Evolutionary conservation across 2,888 invertebrate genomes (phyloP).

Genomic region (Blastobasis adustella): DNA sequence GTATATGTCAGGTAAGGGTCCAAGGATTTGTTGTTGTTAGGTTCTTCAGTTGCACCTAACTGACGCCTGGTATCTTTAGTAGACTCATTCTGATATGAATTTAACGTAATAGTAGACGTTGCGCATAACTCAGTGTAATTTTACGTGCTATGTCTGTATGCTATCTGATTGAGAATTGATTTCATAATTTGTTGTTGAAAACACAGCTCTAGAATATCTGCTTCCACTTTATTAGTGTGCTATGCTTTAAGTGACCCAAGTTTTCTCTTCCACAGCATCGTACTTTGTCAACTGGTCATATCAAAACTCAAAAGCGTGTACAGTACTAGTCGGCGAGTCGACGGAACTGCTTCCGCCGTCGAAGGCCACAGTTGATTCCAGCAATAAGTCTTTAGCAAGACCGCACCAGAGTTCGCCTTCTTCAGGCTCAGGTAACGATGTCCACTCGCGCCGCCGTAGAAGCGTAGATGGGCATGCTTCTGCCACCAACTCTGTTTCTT

Average conservation of each 20-base stretch:
- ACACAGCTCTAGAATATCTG: background rate
- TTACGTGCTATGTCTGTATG: too few species aligned
- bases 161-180: too few species aligned
- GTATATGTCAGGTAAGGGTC: conserved; percentile 86
- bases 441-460: conserved; percentile 81
- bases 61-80: too few species aligned
- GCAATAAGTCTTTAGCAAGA: conserved; percentile 81
- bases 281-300: conserved; percentile 90
- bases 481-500: conserved; percentile 47
- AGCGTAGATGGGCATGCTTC: conserved; percentile 78
- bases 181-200: background rate
- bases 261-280: conserved; percentile 75
- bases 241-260: background rate
- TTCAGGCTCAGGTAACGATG: conserved; percentile 69
- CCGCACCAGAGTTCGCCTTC: conserved; percentile 77
- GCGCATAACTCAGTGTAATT: too few species aligned
- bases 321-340: conserved; percentile 88
- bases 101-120: too few species aligned
- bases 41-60: too few species aligned
- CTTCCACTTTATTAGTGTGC: background rate
- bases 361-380: conserved; percentile 80
- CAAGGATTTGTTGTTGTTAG: too few species aligned
- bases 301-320: conserved; percentile 87
- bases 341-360: conserved; percentile 80
- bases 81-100: too few species aligned